These are phyloP conservation scores for Amorpha juglandis DNA, from an alignment of 2,888 invertebrate species.

Conservation along the genomic window DNA sequence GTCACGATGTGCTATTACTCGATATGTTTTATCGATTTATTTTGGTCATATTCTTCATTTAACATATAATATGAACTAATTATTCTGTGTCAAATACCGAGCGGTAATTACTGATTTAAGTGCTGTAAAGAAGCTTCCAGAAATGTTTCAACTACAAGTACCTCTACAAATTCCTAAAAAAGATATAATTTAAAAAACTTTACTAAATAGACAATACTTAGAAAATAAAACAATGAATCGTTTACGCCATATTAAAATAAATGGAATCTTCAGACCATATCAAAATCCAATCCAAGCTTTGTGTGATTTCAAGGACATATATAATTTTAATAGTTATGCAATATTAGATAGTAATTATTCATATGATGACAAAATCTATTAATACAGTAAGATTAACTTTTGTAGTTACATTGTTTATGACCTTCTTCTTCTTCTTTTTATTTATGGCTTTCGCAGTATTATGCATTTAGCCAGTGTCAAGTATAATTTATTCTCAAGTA, in stretches of 20 bases:
- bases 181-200: neutral
- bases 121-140: neutral
- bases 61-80: neutral
- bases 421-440: no score
- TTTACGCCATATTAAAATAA: neutral
- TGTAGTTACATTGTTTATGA: neutral
- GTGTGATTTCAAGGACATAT: neutral
- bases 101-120: no score
- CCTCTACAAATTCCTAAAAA: neutral
- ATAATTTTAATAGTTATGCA: neutral
- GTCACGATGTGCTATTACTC: neutral
- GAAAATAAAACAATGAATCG: neutral
- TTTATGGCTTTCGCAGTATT: no score
- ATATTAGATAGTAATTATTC: neutral
- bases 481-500: no score
- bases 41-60: neutral
- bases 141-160: neutral
- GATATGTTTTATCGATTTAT: slow-evolving; percentile 7
- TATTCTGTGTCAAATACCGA: neutral
- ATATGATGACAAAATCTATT: neutral
- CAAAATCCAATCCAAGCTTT: neutral
- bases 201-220: neutral
- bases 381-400: neutral
- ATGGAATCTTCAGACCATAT: neutral
- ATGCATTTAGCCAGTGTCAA: no score